Evolutionary conservation across 2,797 vertebrate species (phyloP).

Genomic region (Kryptopterus vitreolus): DNA sequence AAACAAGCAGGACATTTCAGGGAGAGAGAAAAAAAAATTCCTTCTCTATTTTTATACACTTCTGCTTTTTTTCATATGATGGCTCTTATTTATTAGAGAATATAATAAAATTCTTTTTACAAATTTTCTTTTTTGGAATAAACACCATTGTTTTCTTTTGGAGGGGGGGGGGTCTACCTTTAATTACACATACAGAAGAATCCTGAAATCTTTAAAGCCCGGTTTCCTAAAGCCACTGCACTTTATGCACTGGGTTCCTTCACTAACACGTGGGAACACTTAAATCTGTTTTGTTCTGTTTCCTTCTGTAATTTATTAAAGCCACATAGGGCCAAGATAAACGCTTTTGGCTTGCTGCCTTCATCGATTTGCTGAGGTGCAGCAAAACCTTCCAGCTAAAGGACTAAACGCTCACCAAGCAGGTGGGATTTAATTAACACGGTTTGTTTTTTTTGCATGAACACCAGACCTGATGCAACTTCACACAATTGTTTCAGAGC

Average conservation of each 20-base stretch:
- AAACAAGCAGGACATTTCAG: not conserved
- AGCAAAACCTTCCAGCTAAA: slow-evolving; percentile 23
- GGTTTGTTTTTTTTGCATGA: slow-evolving; percentile 77
- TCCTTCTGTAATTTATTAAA: slow-evolving; percentile 42
- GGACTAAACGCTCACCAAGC: slow-evolving; percentile 62
- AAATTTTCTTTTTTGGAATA: no score
- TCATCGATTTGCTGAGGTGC: slow-evolving; percentile 12
- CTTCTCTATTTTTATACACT: not conserved
- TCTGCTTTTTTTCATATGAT: not conserved
- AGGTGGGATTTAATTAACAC: slow-evolving; percentile 80
- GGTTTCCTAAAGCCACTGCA: not conserved
- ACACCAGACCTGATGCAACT: slow-evolving; percentile 78
- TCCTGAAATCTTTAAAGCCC: not conserved
- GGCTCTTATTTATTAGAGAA: not conserved
- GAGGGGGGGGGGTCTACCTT: not conserved
- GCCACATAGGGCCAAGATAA: slow-evolving; percentile 11
- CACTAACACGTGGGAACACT: slow-evolving; percentile 18
- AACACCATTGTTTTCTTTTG: not conserved
- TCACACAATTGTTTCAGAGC: slow-evolving; percentile 70
- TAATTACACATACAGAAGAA: not conserved
- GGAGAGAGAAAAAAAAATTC: not conserved
- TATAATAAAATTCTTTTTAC: no score
- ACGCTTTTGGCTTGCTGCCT: not conserved
- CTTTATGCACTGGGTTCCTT: not conserved
- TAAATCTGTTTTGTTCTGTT: slow-evolving; percentile 36